phyloP scores from a whole-genome alignment of 1,140 invertebrate species.

The Oncopeltus fasciatus region DNA sequence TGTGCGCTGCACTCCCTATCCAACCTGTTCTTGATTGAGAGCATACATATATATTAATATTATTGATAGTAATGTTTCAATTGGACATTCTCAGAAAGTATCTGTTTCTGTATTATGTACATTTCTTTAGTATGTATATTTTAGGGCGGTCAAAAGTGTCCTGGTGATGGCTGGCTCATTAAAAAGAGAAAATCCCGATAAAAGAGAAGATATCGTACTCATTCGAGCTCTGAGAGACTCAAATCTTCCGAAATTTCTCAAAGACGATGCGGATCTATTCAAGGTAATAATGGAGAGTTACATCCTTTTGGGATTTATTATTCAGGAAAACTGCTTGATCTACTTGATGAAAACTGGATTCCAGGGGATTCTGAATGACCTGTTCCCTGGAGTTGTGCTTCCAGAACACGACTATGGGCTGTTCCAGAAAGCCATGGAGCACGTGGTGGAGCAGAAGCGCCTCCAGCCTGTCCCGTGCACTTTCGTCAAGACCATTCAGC shows the following conservation, averaged over 20 bases:
- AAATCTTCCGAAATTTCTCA: conserved; percentile 82
- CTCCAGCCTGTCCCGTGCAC: conserved; percentile 44
- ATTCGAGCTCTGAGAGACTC: conserved; percentile 77
- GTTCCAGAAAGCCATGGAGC: conserved; percentile 43
- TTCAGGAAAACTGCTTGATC: too few species aligned
- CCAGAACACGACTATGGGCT: conserved; percentile 63
- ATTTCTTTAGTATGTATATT: too few species aligned
- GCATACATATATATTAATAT: too few species aligned
- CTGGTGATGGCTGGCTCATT: conserved; percentile 77
- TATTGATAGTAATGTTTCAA: too few species aligned
- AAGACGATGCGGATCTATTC: conserved; percentile 69
- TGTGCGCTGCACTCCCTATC: too few species aligned
- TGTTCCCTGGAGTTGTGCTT: conserved; percentile 71
- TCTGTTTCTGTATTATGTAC: too few species aligned
- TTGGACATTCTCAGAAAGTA: too few species aligned
- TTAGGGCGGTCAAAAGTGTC: conserved; percentile 42
- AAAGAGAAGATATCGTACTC: conserved; percentile 59
- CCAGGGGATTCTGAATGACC: conserved; percentile 72
- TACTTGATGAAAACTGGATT: too few species aligned
- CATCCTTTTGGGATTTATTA: too few species aligned
- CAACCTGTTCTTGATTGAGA: background rate
- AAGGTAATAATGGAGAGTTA: conserved; percentile 30
- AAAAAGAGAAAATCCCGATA: conserved; percentile 69
- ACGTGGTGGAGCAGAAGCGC: conserved; percentile 36
- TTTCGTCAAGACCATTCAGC: conserved; percentile 64